phyloP scores from a whole-genome alignment of 1,140 invertebrate species.

The Lepidurus packardi region DNA sequence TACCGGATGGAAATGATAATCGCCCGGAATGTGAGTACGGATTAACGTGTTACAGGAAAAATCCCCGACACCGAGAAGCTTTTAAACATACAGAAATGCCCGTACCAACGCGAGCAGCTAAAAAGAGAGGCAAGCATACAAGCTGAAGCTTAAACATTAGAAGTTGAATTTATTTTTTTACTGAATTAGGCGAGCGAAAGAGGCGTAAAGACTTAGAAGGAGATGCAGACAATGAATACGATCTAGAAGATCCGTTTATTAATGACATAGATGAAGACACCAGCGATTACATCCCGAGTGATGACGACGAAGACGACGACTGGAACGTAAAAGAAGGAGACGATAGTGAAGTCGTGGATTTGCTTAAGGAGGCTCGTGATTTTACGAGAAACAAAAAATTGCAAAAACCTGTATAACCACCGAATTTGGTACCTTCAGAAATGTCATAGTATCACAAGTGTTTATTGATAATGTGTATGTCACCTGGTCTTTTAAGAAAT shows the following conservation, averaged over 20 bases:
- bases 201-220: conserved; percentile 2
- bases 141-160: not conserved
- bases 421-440: not conserved
- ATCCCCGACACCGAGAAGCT: conserved; percentile 47
- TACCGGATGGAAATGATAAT: conserved; percentile 42
- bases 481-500: no score
- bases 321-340: conserved; percentile 28
- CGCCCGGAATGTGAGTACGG: conserved; percentile 52
- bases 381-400: conserved; percentile 33
- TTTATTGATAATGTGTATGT: not conserved
- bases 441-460: not conserved
- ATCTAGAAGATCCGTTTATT: conserved; percentile 30
- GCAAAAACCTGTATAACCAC: conserved; percentile 13
- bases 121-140: not conserved
- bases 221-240: conserved; percentile 22
- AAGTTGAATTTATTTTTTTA: not conserved
- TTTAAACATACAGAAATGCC: conserved; percentile 46
- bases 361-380: conserved; percentile 31
- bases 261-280: conserved; percentile 28
- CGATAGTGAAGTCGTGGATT: conserved; percentile 27
- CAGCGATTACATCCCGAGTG: not conserved
- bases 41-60: conserved; percentile 49
- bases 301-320: conserved; percentile 27
- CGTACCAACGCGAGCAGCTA: not conserved
- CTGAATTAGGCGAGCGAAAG: not conserved